These are phyloP conservation scores for Rhinophrynus dorsalis DNA, from an alignment of 2,797 vertebrate species.

Conservation along the genomic window DNA sequence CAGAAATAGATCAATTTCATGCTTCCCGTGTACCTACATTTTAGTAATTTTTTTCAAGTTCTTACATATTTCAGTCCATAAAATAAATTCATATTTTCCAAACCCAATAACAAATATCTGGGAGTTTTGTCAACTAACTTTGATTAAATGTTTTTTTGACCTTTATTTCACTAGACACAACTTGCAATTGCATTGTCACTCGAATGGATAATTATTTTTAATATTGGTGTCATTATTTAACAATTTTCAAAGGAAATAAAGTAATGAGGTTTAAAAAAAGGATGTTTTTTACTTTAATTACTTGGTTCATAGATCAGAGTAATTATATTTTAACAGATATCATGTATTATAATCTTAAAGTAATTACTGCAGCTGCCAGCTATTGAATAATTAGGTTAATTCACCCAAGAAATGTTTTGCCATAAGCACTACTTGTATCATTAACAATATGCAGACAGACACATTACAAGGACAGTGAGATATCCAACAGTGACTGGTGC, in stretches of 20 bases:
- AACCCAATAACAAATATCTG: constrained; percentile 30
- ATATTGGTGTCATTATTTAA: constrained; percentile 58
- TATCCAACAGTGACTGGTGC: neutral
- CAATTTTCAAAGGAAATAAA: constrained; percentile 63
- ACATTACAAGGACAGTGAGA: constrained; percentile 3
- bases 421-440: constrained; percentile 37
- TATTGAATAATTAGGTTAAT: constrained; percentile 60
- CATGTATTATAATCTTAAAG: constrained; percentile 62
- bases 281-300: constrained; percentile 64
- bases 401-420: constrained; percentile 52
- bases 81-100: neutral
- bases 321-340: constrained; percentile 65
- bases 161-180: constrained; percentile 53
- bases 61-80: too few relatives aligned
- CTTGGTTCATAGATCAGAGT: constrained; percentile 66
- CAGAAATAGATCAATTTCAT: constrained; percentile 19
- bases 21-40: neutral
- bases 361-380: constrained; percentile 65
- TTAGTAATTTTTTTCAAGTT: neutral
- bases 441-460: constrained; percentile 21
- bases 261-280: constrained; percentile 63
- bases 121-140: constrained; percentile 26
- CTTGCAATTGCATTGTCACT: constrained; percentile 59
- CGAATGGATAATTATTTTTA: constrained; percentile 57
- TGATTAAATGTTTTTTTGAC: constrained; percentile 52